Evolutionary conservation across 2,113 vertebrate species (phyloP).

Genomic region (Trogon melanurus): DNA sequence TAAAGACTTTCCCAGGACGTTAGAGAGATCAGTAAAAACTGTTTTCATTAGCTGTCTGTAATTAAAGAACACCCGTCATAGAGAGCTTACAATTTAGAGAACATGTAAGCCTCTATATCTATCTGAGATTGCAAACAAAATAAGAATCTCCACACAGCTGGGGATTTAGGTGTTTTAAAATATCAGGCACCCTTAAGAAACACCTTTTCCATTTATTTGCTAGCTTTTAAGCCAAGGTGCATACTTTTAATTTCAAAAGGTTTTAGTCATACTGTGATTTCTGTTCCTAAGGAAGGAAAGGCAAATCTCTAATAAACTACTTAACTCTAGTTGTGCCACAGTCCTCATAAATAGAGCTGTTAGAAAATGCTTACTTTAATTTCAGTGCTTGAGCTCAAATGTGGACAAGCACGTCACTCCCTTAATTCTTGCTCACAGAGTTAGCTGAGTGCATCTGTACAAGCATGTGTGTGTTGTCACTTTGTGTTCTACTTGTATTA

Average conservation of each 20-base stretch:
- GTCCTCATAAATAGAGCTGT: not conserved
- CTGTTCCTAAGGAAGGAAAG: constrained; percentile 22
- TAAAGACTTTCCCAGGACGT: constrained; percentile 61
- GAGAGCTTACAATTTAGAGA: constrained; percentile 70
- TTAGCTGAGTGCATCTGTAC: not conserved
- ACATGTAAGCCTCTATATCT: constrained; percentile 51
- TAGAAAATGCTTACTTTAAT: not conserved
- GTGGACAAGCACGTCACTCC: not conserved
- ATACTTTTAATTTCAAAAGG: constrained; percentile 47
- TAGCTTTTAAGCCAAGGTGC: not conserved
- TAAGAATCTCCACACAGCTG: constrained; percentile 52
- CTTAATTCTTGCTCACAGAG: not conserved
- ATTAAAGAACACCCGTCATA: constrained; percentile 74
- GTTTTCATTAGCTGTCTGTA: constrained; percentile 72
- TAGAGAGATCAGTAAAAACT: constrained; percentile 63
- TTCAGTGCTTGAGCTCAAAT: not conserved
- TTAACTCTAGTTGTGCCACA: not conserved
- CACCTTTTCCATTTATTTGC: not conserved
- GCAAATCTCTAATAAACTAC: not conserved
- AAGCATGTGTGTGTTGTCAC: not conserved
- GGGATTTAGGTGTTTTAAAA: constrained; percentile 28
- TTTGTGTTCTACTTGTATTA: not conserved
- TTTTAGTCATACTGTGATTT: constrained; percentile 38
- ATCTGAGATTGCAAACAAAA: constrained; percentile 43
- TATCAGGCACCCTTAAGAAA: not conserved